Conservation (phyloP, 1,140 invertebrate species). For the Heliconius hewitsoni region DNA sequence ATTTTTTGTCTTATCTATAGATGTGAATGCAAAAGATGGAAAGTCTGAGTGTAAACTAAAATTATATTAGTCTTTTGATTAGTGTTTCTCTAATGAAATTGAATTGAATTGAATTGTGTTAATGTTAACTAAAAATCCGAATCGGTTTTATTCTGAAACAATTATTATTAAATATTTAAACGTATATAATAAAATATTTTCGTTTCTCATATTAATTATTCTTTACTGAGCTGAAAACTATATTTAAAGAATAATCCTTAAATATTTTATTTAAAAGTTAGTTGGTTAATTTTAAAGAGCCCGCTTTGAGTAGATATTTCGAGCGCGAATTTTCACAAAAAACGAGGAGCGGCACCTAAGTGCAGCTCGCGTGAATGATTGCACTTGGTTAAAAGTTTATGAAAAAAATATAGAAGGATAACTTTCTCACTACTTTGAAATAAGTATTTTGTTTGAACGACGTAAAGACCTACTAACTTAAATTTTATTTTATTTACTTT, state of each 20-base stretch:
- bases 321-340: neutral
- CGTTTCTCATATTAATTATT: neutral
- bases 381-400: slow-evolving; percentile 16
- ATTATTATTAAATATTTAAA: no score
- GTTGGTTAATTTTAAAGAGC: slow-evolving; percentile 8
- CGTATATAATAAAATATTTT: no score
- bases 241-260: neutral
- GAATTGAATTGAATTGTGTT: no score
- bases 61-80: no score
- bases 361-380: slow-evolving; percentile 19
- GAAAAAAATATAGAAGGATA: neutral
- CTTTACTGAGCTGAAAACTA: neutral
- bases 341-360: neutral
- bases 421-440: neutral
- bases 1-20: no score
- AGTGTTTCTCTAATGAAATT: no score
- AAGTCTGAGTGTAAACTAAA: no score
- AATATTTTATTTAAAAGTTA: slow-evolving; percentile 1
- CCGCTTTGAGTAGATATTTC: neutral
- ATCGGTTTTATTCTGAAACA: no score
- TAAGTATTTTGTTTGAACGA: neutral
- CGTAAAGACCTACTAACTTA: neutral
- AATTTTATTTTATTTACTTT: neutral
- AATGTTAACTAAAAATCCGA: no score
- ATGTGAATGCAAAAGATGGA: no score